Conservation (phyloP, 1,140 invertebrate genomes). For the Drosophila ercepeae region DNA sequence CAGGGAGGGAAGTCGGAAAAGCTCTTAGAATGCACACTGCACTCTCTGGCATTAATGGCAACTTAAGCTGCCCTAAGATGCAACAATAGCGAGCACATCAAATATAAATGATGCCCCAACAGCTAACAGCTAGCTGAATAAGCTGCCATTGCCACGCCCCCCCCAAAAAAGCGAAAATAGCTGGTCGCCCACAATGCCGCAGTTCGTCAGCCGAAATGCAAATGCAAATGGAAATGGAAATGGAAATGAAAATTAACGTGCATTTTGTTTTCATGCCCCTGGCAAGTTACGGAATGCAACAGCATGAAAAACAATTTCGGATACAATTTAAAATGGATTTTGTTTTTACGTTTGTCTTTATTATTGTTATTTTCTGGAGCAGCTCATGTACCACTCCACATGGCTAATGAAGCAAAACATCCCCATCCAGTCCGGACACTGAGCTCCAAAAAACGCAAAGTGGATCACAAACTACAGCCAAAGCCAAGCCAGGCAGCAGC, state of each 20-base stretch:
- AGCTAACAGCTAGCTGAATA: constrained; percentile 2
- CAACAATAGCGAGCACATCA: constrained; percentile 50
- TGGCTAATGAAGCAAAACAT: constrained; percentile 64
- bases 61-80: constrained; percentile 64
- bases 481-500: too few species aligned
- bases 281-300: constrained; percentile 1
- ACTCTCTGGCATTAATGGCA: constrained; percentile 62
- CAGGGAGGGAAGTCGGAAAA: background rate
- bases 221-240: constrained; percentile 56
- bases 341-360: constrained; percentile 15
- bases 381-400: constrained; percentile 7
- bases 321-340: constrained; percentile 43
- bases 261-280: constrained; percentile 31
- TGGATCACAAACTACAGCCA: background rate
- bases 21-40: constrained; percentile 18
- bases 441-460: constrained; percentile 10
- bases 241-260: constrained; percentile 54
- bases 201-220: constrained; percentile 46
- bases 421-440: constrained; percentile 1
- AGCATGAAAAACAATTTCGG: constrained; percentile 26
- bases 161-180: background rate
- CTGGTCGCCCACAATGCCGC: constrained; percentile 16
- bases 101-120: constrained; percentile 58
- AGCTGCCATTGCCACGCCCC: constrained; percentile 8
- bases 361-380: constrained; percentile 27